Evolutionary conservation across 2,113 vertebrate species (phyloP).

Genomic region (Nansenia antarctica): DNA sequence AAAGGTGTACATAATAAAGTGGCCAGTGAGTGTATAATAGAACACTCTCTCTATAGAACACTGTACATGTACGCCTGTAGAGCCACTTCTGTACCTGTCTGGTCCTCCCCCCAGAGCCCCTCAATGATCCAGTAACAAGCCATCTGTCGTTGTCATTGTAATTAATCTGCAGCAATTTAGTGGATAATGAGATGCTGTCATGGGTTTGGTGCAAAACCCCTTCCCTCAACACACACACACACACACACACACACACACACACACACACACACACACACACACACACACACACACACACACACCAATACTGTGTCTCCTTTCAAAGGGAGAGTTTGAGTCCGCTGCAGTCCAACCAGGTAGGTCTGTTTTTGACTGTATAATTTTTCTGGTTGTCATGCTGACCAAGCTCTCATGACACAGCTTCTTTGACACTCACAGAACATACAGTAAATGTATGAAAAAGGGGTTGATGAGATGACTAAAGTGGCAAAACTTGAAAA

Average conservation of each 20-base stretch:
- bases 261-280: too few relatives aligned
- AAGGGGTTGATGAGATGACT: too few relatives aligned
- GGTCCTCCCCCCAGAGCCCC: constrained; percentile 51
- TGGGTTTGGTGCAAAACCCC: background rate
- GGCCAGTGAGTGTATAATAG: too few relatives aligned
- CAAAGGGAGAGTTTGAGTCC: too few relatives aligned
- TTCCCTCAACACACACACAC: background rate
- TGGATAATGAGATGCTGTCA: constrained; percentile 76
- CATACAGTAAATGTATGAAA: background rate
- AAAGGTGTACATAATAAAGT: background rate
- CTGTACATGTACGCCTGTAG: background rate
- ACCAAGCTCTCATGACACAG: constrained; percentile 27
- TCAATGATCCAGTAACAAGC: constrained; percentile 71
- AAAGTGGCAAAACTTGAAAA: too few relatives aligned
- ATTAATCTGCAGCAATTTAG: constrained; percentile 80
- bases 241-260: too few relatives aligned
- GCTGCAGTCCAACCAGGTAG: constrained; percentile 20
- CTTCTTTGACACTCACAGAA: background rate
- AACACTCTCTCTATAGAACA: background rate
- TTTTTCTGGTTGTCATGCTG: constrained; percentile 19
- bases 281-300: too few relatives aligned
- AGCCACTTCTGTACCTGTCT: constrained; percentile 58
- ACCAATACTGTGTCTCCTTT: too few relatives aligned
- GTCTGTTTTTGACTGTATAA: constrained; percentile 19
- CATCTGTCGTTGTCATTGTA: constrained; percentile 79